These are phyloP conservation scores for Hoplostethus atlanticus DNA, from an alignment of 2,797 vertebrate genomes.

Conservation along the genomic window DNA sequence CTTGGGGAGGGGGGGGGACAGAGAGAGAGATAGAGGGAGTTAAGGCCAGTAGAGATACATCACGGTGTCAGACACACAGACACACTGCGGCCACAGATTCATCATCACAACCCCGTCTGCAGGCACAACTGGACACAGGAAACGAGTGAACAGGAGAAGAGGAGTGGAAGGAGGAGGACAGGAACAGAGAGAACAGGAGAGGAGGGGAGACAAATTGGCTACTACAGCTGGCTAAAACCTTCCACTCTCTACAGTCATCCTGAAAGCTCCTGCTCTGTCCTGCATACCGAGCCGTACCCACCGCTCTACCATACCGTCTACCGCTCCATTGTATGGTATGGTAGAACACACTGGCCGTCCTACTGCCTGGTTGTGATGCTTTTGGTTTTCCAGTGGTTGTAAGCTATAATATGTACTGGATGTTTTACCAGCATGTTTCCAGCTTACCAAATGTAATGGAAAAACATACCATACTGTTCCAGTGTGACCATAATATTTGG, in stretches of 20 bases:
- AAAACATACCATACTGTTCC: too few species aligned
- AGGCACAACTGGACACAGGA: slow-evolving; percentile 82
- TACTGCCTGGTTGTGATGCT: too few species aligned
- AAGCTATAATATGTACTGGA: too few species aligned
- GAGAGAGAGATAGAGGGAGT: slow-evolving; percentile 74
- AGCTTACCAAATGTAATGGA: too few species aligned
- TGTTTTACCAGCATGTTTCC: too few species aligned
- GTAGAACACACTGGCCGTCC: too few species aligned
- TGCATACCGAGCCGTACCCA: slow-evolving; percentile 21
- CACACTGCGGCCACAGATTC: slow-evolving; percentile 87
- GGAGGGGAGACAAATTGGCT: slow-evolving; percentile 69
- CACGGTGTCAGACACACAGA: slow-evolving; percentile 87
- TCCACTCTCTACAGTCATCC: slow-evolving; percentile 13
- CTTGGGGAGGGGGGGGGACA: slow-evolving; percentile 21
- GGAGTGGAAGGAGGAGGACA: slow-evolving; percentile 65
- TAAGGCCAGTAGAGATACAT: slow-evolving; percentile 84
- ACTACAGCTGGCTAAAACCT: slow-evolving; percentile 58
- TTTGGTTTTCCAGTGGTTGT: too few species aligned
- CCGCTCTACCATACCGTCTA: too few species aligned
- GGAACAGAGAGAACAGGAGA: slow-evolving; percentile 47
- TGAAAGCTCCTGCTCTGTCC: slow-evolving; percentile 53
- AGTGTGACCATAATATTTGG: too few species aligned
- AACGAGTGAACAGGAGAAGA: slow-evolving; percentile 73
- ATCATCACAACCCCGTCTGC: slow-evolving; percentile 84
- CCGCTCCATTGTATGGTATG: too few species aligned